These are phyloP conservation scores for Heliconius ismenius DNA, from an alignment of 2,888 invertebrate species.

Conservation along the genomic window DNA sequence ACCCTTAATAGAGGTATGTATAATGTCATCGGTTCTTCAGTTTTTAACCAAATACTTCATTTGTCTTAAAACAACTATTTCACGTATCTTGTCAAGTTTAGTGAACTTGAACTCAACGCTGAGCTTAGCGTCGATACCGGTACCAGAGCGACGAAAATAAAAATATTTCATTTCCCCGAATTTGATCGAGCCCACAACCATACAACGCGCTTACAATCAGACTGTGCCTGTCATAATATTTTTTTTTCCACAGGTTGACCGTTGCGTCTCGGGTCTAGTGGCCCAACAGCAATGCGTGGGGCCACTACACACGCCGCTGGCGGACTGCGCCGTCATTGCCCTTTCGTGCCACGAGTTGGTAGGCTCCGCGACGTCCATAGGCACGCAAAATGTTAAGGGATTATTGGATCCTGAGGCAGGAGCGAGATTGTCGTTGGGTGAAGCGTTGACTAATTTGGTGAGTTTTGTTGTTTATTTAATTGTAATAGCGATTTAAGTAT, in stretches of 20 bases:
- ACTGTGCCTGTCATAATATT: too few relatives aligned
- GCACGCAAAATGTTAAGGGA: conserved; percentile 98
- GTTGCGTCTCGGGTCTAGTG: conserved; percentile 96
- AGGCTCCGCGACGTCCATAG: conserved; percentile 97
- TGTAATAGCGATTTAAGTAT: not conserved
- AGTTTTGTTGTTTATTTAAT: conserved; percentile 56
- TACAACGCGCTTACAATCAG: not conserved
- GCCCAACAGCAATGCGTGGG: conserved; percentile 99
- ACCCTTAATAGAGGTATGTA: not conserved
- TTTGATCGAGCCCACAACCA: not conserved
- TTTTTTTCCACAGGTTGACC: conserved; percentile 82
- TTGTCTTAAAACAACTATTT: too few relatives aligned
- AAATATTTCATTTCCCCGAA: too few relatives aligned
- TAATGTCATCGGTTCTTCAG: not conserved
- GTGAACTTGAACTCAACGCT: too few relatives aligned
- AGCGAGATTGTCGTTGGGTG: conserved; percentile 96
- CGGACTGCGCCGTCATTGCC: conserved; percentile 95
- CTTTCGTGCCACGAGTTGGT: conserved; percentile 90
- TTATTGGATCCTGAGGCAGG: conserved; percentile 91
- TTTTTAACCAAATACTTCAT: too few relatives aligned
- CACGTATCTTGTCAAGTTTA: too few relatives aligned
- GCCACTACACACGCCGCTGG: conserved; percentile 96
- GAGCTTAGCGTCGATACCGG: too few relatives aligned
- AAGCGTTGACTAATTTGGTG: conserved; percentile 95
- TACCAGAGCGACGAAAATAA: too few relatives aligned